A percentile compares a stretch with the other conserved stretches of the same genome.
These are phyloP conservation scores for Rhegmatorhina hoffmannsi DNA, from an alignment of 2,113 vertebrate species.

Conservation along the genomic window DNA sequence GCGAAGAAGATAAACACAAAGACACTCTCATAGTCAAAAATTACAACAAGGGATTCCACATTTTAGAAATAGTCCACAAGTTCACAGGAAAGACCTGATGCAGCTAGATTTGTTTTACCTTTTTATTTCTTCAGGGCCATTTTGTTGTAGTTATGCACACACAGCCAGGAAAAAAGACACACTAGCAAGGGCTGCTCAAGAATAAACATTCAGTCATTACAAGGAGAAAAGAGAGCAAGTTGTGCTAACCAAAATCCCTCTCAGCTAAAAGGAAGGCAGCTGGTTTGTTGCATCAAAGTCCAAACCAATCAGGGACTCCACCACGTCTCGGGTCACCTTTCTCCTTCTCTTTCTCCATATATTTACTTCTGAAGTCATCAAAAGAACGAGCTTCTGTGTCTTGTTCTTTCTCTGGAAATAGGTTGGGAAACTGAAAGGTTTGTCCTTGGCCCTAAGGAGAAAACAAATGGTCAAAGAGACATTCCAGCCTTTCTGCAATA, in stretches of 20 bases:
- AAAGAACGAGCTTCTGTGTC: slow-evolving; percentile 57
- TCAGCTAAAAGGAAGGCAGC: slow-evolving; percentile 22
- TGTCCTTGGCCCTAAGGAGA: slow-evolving; percentile 84
- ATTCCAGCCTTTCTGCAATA: slow-evolving; percentile 36
- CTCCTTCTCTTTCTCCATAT: slow-evolving; percentile 80
- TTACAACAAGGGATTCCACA: neutral
- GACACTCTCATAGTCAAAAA: neutral
- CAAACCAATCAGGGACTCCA: slow-evolving; percentile 89
- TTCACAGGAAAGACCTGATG: neutral
- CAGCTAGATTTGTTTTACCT: slow-evolving; percentile 39
- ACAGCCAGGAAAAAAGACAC: neutral
- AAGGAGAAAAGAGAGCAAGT: neutral
- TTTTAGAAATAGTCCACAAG: neutral
- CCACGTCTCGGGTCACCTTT: slow-evolving; percentile 84
- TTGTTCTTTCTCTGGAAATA: slow-evolving; percentile 83
- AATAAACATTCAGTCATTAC: neutral
- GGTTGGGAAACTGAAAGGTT: slow-evolving; percentile 92
- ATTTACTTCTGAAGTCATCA: slow-evolving; percentile 77
- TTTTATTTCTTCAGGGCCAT: slow-evolving; percentile 53
- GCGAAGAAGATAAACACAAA: neutral
- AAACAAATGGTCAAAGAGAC: slow-evolving; percentile 61
- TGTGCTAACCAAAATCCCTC: slow-evolving; percentile 35
- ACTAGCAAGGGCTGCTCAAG: neutral
- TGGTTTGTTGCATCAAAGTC: slow-evolving; percentile 79
- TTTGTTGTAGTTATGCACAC: neutral